Percentiles rank a stretch among this genome's conserved stretches.
These are phyloP conservation scores for Lochmaea capreae DNA, from an alignment of 2,888 invertebrate genomes.

Conservation along the genomic window DNA sequence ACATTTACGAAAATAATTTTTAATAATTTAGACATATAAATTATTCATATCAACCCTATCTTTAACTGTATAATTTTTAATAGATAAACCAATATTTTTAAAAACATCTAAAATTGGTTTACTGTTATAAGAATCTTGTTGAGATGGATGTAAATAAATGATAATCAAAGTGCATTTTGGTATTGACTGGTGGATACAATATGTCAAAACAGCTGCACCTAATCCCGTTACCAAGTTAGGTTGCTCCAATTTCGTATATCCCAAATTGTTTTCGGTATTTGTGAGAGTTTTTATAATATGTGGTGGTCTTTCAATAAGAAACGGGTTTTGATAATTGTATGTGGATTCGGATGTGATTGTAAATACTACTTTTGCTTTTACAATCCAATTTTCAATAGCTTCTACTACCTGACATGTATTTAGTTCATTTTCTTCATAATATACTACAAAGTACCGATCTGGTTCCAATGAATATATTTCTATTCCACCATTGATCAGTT, in stretches of 20 bases:
- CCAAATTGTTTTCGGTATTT: constrained; percentile 42
- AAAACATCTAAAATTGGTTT: constrained; percentile 55
- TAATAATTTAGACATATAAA: constrained; percentile 51
- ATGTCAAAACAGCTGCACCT: constrained; percentile 59
- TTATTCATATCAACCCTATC: constrained; percentile 44
- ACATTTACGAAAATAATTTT: neutral
- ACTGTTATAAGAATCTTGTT: constrained; percentile 60
- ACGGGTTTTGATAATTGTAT: constrained; percentile 55
- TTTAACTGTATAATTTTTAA: constrained; percentile 43
- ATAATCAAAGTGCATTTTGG: constrained; percentile 57
- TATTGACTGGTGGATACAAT: constrained; percentile 53
- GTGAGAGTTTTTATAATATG: constrained; percentile 56
- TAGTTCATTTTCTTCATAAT: constrained; percentile 44
- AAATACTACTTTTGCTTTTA: constrained; percentile 53
- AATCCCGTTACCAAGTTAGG: constrained; percentile 63
- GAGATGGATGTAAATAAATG: constrained; percentile 57
- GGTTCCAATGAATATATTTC: constrained; percentile 46
- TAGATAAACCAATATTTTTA: constrained; percentile 46
- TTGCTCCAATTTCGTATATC: constrained; percentile 55
- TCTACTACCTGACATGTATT: constrained; percentile 57
- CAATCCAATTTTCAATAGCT: constrained; percentile 55
- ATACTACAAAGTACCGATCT: constrained; percentile 48
- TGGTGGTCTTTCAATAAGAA: constrained; percentile 46
- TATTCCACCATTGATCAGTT: constrained; percentile 45
- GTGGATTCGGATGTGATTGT: constrained; percentile 57